phyloP scores from a whole-genome alignment of 2,888 invertebrate genomes.

The Julus scanicus region DNA sequence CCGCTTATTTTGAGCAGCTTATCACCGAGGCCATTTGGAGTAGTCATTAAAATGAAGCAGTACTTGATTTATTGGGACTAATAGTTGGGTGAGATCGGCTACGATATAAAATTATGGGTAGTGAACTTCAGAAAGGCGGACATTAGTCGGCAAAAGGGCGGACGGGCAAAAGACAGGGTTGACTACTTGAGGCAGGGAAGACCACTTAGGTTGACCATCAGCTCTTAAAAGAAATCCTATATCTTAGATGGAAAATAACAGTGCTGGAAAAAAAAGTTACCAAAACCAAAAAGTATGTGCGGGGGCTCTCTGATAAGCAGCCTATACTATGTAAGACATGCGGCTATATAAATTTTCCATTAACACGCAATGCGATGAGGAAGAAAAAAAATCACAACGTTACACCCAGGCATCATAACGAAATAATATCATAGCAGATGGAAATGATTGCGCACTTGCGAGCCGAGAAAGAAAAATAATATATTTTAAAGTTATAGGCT shows the following conservation, averaged over 20 bases:
- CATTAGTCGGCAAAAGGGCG: constrained; percentile 36
- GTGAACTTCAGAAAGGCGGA: constrained; percentile 47
- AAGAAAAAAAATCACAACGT: constrained; percentile 30
- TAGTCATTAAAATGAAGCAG: constrained; percentile 52
- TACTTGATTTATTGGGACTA: constrained; percentile 50
- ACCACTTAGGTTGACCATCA: constrained; percentile 48
- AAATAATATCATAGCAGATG: constrained; percentile 47
- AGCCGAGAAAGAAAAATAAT: constrained; percentile 25
- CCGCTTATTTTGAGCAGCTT: constrained; percentile 50
- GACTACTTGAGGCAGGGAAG: constrained; percentile 34
- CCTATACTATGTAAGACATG: constrained; percentile 2
- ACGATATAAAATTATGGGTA: constrained; percentile 49
- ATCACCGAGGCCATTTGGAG: constrained; percentile 44
- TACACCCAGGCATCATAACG: constrained; percentile 36
- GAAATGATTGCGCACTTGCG: constrained; percentile 45
- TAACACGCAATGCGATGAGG: constrained; percentile 12
- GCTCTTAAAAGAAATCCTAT: constrained; percentile 29
- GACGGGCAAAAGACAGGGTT: constrained; percentile 46
- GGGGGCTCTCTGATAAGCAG: constrained; percentile 24
- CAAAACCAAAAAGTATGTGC: background rate
- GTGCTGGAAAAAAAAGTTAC: background rate
- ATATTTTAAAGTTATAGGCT: constrained; percentile 45
- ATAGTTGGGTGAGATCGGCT: constrained; percentile 50
- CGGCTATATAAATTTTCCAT: constrained; percentile 45
- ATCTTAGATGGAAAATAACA: constrained; percentile 41